Base-by-base conservation (phyloP, 2,888 invertebrate genomes). In the Troides helena region DNA sequence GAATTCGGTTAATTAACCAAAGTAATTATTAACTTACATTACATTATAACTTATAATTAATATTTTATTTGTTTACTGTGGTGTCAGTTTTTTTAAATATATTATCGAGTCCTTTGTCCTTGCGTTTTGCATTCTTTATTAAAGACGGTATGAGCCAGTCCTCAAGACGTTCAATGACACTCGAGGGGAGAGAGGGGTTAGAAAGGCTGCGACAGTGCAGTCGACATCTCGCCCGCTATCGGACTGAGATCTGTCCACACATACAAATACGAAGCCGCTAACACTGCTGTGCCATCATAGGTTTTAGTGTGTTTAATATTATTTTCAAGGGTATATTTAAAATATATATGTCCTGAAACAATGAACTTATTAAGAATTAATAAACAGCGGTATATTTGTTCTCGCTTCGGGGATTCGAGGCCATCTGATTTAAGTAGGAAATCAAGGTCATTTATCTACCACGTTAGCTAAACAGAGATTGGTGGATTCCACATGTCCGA, bases 181-280 rank as follows among this genome's bases (percentile, higher is more conserved):
- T 74, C 76, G 77, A 72, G 72, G 67, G 69, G 72, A 68, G 73
- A 73, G 78, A 78, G 80, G 78, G 81, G 81, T 79, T 78, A 77
- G 75, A 79, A 80, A 83, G 82, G 84, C 85, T 86, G 85, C 85
- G 82, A 82, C 83, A 79, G 83, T 87, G 89, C 87, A 87, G 84
- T 83, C 87, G 85, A 88, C 88, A 89, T 89, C 86, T 86, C 82
- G 83, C 81, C 80, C 76, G 84, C 85, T 89, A 89, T 90, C 90
- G 82, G 80, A 74, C 80, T 75, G 77, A 79, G 86, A 89, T 88
- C 88, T 88, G 86, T 85, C 83, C 85, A 86, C 84, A 82, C 80
- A 78, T 78, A 76, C 74, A 66, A 30, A 67, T 72, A 77, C 72
- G 62, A 69, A 56, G 50, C 63, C 66, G 68, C 70, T 74, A 79